A percentile compares a stretch with the other conserved stretches of the same genome.
These are phyloP conservation scores for Eupithecia inturbata DNA, from an alignment of 2,888 invertebrate species.

Conservation along the genomic window DNA sequence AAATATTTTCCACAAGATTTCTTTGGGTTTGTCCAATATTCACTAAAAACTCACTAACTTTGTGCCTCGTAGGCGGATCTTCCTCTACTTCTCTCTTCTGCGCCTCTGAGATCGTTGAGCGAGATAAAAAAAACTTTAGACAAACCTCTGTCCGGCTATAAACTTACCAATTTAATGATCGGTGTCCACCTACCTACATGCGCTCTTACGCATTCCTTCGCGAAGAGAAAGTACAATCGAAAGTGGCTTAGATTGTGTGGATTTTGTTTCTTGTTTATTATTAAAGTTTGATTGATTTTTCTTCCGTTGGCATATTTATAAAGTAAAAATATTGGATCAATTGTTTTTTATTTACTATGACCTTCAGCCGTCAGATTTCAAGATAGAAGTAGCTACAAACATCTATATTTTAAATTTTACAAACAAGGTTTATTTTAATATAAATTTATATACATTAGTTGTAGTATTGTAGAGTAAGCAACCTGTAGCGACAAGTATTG, in stretches of 20 bases:
- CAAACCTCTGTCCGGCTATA: not conserved
- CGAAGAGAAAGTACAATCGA: not conserved
- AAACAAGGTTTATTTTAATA: not conserved
- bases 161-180: not conserved
- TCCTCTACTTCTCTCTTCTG: not conserved
- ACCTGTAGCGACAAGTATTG: too few relatives aligned
- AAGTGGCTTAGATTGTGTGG: not conserved
- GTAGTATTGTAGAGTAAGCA: too few relatives aligned
- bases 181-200: not conserved
- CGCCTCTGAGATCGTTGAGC: not conserved
- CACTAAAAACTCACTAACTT: not conserved
- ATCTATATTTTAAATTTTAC: too few relatives aligned
- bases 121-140: not conserved
- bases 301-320: not conserved
- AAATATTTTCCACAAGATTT: too few relatives aligned
- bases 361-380: too few relatives aligned
- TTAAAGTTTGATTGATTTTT: not conserved
- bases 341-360: too few relatives aligned
- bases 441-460: too few relatives aligned
- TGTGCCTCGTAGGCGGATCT: not conserved
- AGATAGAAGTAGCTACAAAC: too few relatives aligned
- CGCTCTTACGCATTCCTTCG: slow-evolving; percentile 3
- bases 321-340: too few relatives aligned
- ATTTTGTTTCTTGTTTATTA: slow-evolving; percentile 2
- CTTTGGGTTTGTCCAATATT: too few relatives aligned